These are phyloP conservation scores for Acheta domesticus DNA, from an alignment of 2,888 invertebrate genomes.

Conservation along the genomic window DNA sequence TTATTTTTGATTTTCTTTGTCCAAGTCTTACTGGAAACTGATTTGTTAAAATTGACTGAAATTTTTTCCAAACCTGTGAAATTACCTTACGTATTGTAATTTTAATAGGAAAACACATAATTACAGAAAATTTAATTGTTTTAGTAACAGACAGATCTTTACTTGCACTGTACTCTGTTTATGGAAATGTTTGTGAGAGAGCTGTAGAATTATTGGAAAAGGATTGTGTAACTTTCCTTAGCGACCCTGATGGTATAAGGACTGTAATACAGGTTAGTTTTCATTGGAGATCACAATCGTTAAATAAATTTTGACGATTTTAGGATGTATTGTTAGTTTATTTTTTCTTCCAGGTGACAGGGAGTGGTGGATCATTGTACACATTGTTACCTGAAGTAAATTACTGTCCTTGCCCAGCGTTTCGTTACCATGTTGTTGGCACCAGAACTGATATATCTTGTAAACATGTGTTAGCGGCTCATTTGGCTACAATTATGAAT, in stretches of 20 bases:
- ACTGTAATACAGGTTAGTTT: conserved; percentile 31
- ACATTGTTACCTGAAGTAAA: conserved; percentile 35
- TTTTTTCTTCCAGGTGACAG: conserved; percentile 33
- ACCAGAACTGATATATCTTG: conserved; percentile 32
- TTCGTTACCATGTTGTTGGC: conserved; percentile 34
- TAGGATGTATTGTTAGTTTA: background rate
- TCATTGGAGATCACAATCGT: background rate
- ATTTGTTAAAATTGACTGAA: too few species aligned
- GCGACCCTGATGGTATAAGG: conserved; percentile 26
- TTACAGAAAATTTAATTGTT: background rate
- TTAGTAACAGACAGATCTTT: conserved; percentile 34
- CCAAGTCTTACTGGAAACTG: too few species aligned
- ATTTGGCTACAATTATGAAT: conserved; percentile 32
- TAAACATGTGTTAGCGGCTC: conserved; percentile 36
- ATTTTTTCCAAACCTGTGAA: too few species aligned
- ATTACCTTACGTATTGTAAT: too few species aligned
- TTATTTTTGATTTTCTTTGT: too few species aligned
- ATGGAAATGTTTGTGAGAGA: conserved; percentile 34
- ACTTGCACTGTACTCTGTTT: conserved; percentile 34
- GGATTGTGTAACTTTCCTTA: conserved; percentile 31
- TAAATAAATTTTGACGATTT: background rate
- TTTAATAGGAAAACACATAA: too few species aligned
- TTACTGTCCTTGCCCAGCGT: conserved; percentile 36
- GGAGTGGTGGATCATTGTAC: conserved; percentile 36
- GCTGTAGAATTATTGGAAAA: conserved; percentile 36